A percentile compares a stretch with the other conserved stretches of the same genome.
phyloP scores from a whole-genome alignment of 2,888 invertebrate species.

The Morpho achilles region DNA sequence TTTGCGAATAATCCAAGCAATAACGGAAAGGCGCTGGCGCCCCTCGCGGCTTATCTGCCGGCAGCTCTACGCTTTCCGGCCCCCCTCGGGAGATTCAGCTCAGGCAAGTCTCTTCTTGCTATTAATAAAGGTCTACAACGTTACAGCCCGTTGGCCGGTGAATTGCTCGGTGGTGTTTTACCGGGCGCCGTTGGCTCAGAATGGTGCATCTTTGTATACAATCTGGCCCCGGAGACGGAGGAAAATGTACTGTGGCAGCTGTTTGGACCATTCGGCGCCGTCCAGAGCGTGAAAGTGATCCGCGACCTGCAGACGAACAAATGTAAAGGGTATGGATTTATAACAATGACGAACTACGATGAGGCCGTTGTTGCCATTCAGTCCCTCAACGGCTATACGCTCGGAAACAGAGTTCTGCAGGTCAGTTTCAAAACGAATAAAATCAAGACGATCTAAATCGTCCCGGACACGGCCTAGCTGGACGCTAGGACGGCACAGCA shows the following conservation, averaged over 20 bases:
- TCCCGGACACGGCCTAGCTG: constrained; percentile 59
- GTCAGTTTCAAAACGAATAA: constrained; percentile 95
- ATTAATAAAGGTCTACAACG: constrained; percentile 86
- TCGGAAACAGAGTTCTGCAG: constrained; percentile 94
- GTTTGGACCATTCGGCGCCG: constrained; percentile 96
- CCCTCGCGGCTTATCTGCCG: constrained; percentile 91
- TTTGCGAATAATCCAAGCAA: constrained; percentile 96
- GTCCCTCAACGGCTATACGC: constrained; percentile 93
- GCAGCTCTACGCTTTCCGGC: constrained; percentile 81
- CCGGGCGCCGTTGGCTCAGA: constrained; percentile 87
- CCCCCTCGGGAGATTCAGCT: constrained; percentile 88
- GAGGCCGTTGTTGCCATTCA: constrained; percentile 95
- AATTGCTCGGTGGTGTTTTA: constrained; percentile 87
- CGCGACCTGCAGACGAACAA: constrained; percentile 95
- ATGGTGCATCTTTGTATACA: constrained; percentile 97
- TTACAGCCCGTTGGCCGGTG: constrained; percentile 93
- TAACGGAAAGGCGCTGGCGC: constrained; percentile 89
- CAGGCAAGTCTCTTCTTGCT: constrained; percentile 94
- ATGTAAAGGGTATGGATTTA: constrained; percentile 97
- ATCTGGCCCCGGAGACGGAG: constrained; percentile 96
- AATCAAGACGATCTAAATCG: constrained; percentile 84
- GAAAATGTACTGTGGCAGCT: constrained; percentile 97
- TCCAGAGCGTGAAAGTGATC: constrained; percentile 95
- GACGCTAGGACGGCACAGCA: constrained; percentile 76
- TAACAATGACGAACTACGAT: constrained; percentile 97